These are phyloP conservation scores for Entomobrya multifasciata DNA, from an alignment of 2,888 invertebrate species.

Conservation along the genomic window DNA sequence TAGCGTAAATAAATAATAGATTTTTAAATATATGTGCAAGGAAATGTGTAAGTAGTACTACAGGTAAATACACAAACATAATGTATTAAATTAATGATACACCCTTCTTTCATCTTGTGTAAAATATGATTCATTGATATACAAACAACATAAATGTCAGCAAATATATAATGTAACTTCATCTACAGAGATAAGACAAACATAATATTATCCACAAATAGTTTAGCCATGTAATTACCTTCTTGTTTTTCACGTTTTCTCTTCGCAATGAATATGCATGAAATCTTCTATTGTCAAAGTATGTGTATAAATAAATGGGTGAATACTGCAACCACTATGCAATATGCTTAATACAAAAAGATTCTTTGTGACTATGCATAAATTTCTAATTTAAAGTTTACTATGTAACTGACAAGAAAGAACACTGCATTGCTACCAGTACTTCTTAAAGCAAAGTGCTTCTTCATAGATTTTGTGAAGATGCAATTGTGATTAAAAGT, in stretches of 20 bases:
- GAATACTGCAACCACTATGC: not conserved
- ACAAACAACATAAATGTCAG: slow-evolving; percentile 46
- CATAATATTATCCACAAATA: slow-evolving; percentile 33
- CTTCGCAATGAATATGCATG: slow-evolving; percentile 32
- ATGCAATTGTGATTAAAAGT: slow-evolving; percentile 59
- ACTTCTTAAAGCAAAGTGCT: not conserved
- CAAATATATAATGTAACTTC: slow-evolving; percentile 36
- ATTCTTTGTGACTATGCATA: too few species aligned
- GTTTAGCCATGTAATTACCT: slow-evolving; percentile 4
- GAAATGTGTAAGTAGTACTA: slow-evolving; percentile 7
- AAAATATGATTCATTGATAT: slow-evolving; percentile 57
- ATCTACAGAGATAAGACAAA: not conserved
- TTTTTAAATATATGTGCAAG: not conserved
- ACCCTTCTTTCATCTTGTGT: too few species aligned
- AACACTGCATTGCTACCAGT: not conserved
- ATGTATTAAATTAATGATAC: too few species aligned
- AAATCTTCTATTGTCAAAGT: not conserved
- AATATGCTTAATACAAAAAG: not conserved
- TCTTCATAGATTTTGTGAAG: not conserved
- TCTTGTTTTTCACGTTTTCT: slow-evolving; percentile 58
- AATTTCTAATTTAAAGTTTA: not conserved
- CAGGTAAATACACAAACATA: too few species aligned
- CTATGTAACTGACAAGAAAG: not conserved
- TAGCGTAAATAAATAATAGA: too few species aligned
- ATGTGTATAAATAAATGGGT: not conserved